Evolutionary conservation across 1,140 invertebrate species (phyloP).

Genomic region (Neodiprion fabricii): DNA sequence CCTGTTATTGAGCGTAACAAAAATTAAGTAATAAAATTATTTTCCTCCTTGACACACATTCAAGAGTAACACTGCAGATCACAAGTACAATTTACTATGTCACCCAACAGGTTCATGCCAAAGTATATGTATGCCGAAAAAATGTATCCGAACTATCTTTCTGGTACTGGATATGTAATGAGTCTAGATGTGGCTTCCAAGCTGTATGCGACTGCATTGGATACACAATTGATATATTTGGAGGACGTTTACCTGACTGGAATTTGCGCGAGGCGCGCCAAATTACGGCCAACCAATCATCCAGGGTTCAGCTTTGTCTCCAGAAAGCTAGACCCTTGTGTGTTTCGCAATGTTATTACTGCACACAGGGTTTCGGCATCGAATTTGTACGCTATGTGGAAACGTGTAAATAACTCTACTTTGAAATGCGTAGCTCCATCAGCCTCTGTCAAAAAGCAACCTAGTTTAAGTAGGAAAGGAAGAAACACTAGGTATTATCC

Average conservation of each 20-base stretch:
- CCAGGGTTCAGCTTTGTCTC: constrained; percentile 67
- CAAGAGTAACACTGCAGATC: too few species aligned
- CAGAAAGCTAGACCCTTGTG: constrained; percentile 59
- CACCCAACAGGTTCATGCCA: constrained; percentile 72
- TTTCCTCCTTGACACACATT: too few species aligned
- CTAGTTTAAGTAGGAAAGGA: constrained; percentile 36
- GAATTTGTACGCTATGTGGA: constrained; percentile 53
- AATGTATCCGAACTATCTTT: constrained; percentile 83
- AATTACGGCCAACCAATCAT: constrained; percentile 64
- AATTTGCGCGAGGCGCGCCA: constrained; percentile 61
- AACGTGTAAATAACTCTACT: constrained; percentile 44
- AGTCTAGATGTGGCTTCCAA: constrained; percentile 71
- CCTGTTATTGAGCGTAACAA: too few species aligned
- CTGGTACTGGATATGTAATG: constrained; percentile 84
- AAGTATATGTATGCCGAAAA: constrained; percentile 78
- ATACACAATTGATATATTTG: constrained; percentile 75
- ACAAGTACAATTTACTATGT: background rate
- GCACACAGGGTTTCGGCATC: constrained; percentile 50
- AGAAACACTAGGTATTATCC: constrained; percentile 44
- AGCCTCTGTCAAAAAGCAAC: constrained; percentile 32
- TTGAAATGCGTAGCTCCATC: constrained; percentile 31
- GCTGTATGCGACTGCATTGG: constrained; percentile 73
- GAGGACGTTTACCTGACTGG: constrained; percentile 91
- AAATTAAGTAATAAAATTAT: too few species aligned
- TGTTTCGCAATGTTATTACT: constrained; percentile 51